Base-by-base conservation (phyloP, 1,140 invertebrate genomes). In the Papilio dardanus region DNA sequence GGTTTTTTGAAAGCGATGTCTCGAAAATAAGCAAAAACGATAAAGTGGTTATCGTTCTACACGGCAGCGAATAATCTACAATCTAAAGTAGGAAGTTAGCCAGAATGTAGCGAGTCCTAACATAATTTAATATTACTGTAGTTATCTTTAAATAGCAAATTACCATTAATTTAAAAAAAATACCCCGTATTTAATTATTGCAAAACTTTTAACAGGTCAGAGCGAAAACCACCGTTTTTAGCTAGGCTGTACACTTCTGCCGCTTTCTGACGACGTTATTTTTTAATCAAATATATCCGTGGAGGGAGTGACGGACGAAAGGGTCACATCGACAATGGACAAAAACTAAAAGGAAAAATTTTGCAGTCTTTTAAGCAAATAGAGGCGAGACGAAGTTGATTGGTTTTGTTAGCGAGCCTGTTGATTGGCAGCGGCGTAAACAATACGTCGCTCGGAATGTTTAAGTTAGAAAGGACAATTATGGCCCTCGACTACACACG, bases 261-360 rank as follows among this genome's bases (percentile, higher is more conserved):
- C 88, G 87, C 85, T 92, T 91, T 90, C 92, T 91, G 89, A 92
- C 92, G 93, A 93, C 92, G 91, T 94, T 94, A 94, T 93, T 94
- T 94, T 94, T 94, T 94, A 94, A 94, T 94, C 93, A 93, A 94
- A 94, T 94, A 93, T 93, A 93, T 93, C 92, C 92, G 82, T 83
- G 85, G 89, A 88, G 81, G 88, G 88, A 87, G 87, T 90, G 91
- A 92, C 89, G 91, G 86, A 87, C 89, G 90, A 91, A 91, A 93
- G 93, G 92, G 91, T 93, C 90, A 91, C 88, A 92, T 85, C 84
- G 88, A 86, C 89, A 91, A 87, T 89, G 88, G 84, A 88, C 42
- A 91, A 88, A 91, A 92, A 89, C 87, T 87, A 92, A 93, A 92
- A 91, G 87, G 88, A 92, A 92, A 91, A 93, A 90, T 85, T 62